phyloP scores from a whole-genome alignment of 2,797 vertebrate species.

The Sternotherus odoratus region DNA sequence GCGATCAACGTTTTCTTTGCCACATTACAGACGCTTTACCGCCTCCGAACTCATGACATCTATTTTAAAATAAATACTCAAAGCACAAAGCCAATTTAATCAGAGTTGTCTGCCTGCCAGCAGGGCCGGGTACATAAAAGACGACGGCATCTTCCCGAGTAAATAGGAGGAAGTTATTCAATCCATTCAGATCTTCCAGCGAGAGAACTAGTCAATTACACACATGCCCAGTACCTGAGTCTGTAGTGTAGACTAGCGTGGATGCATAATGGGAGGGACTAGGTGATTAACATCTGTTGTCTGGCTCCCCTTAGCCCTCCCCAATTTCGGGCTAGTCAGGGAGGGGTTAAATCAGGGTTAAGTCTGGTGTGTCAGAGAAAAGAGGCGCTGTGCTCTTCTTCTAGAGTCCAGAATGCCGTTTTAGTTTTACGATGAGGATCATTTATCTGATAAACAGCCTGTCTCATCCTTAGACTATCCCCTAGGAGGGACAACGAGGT shows the following conservation, averaged over 20 bases:
- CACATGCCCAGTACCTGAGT: constrained; percentile 19
- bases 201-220: neutral
- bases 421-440: neutral
- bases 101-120: neutral
- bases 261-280: neutral
- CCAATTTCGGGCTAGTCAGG: neutral
- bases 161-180: neutral
- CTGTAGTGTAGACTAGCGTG: constrained; percentile 40
- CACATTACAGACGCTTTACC: constrained; percentile 14
- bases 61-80: neutral
- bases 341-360: neutral
- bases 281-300: constrained; percentile 25
- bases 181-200: rapidly evolving
- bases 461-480: constrained; percentile 46
- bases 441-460: constrained; percentile 10
- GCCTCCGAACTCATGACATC: neutral
- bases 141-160: neutral
- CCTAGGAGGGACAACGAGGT: neutral
- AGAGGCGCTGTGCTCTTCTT: neutral
- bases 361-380: neutral
- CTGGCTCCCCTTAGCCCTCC: neutral
- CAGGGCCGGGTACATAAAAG: neutral
- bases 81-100: neutral
- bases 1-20: neutral
- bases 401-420: constrained; percentile 8